Evolutionary conservation across 2,888 invertebrate genomes (phyloP).

Genomic region (Sipunculus nudus): DNA sequence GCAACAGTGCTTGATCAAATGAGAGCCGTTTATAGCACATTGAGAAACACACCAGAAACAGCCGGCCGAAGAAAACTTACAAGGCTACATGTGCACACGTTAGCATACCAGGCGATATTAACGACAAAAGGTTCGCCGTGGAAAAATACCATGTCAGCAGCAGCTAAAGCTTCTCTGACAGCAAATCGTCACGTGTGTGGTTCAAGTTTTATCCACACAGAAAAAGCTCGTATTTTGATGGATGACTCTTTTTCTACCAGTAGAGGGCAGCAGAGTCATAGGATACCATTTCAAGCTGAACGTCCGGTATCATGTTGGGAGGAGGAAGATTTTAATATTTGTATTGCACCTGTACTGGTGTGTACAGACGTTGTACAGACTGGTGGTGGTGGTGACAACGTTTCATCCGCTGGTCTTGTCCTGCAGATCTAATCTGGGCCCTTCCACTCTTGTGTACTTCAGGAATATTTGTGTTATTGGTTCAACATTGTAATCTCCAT

Average conservation of each 20-base stretch:
- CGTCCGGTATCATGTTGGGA: slow-evolving; percentile 86
- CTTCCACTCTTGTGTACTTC: too few relatives aligned
- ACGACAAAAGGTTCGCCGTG: slow-evolving; percentile 75
- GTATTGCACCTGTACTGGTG: slow-evolving; percentile 84
- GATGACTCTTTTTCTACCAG: slow-evolving; percentile 86
- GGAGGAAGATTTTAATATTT: slow-evolving; percentile 74
- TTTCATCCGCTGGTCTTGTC: slow-evolving; percentile 85
- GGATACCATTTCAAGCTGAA: slow-evolving; percentile 75
- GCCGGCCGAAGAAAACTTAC: slow-evolving; percentile 73
- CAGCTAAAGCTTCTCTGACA: slow-evolving; percentile 83
- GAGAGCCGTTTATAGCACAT: slow-evolving; percentile 73
- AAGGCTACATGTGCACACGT: slow-evolving; percentile 83
- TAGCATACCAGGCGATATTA: slow-evolving; percentile 87
- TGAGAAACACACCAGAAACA: slow-evolving; percentile 45
- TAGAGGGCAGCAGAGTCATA: slow-evolving; percentile 53
- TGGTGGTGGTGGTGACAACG: slow-evolving; percentile 87
- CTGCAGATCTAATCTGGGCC: slow-evolving; percentile 64
- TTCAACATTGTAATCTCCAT: too few relatives aligned
- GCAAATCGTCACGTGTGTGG: slow-evolving; percentile 86
- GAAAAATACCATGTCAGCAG: slow-evolving; percentile 81
- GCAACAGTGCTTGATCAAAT: slow-evolving; percentile 84
- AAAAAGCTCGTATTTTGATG: slow-evolving; percentile 75
- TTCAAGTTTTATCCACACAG: slow-evolving; percentile 70
- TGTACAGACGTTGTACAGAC: slow-evolving; percentile 84
- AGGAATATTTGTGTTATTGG: too few relatives aligned